A percentile compares a stretch with the other conserved stretches of the same genome.
These are phyloP conservation scores for Halyomorpha halys DNA, from an alignment of 1,140 invertebrate genomes.

Conservation along the genomic window DNA sequence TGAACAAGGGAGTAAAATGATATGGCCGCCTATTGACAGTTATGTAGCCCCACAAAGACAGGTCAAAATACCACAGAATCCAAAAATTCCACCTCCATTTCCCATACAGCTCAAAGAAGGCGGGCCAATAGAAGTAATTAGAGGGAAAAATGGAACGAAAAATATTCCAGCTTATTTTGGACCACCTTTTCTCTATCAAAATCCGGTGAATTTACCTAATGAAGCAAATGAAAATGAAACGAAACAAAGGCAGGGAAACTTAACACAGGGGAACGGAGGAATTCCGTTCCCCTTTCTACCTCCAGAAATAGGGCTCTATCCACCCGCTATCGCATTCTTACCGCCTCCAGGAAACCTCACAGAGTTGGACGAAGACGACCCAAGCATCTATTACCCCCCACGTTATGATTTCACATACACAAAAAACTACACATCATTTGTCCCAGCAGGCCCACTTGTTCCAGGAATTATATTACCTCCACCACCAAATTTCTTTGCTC, in stretches of 20 bases:
- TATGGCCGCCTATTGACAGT: slow-evolving; percentile 70
- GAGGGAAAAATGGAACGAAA: slow-evolving; percentile 35
- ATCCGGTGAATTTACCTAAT: slow-evolving; percentile 36
- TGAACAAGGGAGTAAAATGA: slow-evolving; percentile 35
- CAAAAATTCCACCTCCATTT: slow-evolving; percentile 76
- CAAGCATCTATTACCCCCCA: slow-evolving; percentile 79
- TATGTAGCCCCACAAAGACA: slow-evolving; percentile 67
- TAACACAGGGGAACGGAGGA: slow-evolving; percentile 40
- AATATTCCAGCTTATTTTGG: slow-evolving; percentile 39
- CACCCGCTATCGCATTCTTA: slow-evolving; percentile 56
- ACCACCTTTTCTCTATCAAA: slow-evolving; percentile 28
- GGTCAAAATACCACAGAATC: slow-evolving; percentile 61
- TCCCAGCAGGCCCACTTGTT: slow-evolving; percentile 72
- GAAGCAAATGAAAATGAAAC: slow-evolving; percentile 11
- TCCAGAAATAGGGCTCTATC: slow-evolving; percentile 38
- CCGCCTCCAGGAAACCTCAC: slow-evolving; percentile 58
- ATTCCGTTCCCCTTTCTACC: slow-evolving; percentile 42
- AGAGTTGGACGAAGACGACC: slow-evolving; percentile 75
- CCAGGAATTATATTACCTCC: slow-evolving; percentile 79
- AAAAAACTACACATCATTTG: slow-evolving; percentile 55
- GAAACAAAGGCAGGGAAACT: slow-evolving; percentile 42
- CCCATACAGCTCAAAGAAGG: slow-evolving; percentile 69
- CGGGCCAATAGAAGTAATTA: slow-evolving; percentile 64
- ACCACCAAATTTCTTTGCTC: slow-evolving; percentile 71
- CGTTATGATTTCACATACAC: slow-evolving; percentile 77